These are phyloP conservation scores for Rhinoderma darwinii DNA, from an alignment of 2,113 vertebrate species.

Conservation along the genomic window DNA sequence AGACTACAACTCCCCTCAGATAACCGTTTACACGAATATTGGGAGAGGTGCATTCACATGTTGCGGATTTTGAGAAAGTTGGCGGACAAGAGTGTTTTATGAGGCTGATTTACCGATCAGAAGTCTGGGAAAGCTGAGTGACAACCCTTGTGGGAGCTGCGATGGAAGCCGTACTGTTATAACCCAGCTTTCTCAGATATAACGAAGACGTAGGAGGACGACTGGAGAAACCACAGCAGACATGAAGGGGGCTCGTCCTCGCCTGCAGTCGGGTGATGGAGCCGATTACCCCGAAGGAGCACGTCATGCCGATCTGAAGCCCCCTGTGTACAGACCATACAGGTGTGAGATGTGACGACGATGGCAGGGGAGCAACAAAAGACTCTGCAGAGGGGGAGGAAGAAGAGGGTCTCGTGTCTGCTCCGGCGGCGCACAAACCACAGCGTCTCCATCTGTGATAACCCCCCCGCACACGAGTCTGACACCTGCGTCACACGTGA, in stretches of 20 bases:
- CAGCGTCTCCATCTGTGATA: slow-evolving; percentile 11
- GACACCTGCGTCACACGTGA: neutral
- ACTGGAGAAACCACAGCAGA: neutral
- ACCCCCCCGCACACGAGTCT: neutral
- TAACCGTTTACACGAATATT: too few relatives aligned
- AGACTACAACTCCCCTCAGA: too few relatives aligned
- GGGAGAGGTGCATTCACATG: too few relatives aligned
- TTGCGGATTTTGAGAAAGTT: too few relatives aligned
- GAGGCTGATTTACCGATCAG: too few relatives aligned
- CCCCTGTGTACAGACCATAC: neutral
- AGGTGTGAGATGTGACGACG: neutral
- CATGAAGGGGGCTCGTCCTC: neutral
- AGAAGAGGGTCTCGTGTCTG: neutral
- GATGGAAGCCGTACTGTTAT: too few relatives aligned
- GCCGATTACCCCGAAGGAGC: neutral
- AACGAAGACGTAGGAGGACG: too few relatives aligned
- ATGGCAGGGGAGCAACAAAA: neutral
- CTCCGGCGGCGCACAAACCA: neutral
- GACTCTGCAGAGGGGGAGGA: neutral
- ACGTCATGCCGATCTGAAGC: neutral
- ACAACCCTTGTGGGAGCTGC: too few relatives aligned
- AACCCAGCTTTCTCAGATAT: too few relatives aligned
- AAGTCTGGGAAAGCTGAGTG: too few relatives aligned
- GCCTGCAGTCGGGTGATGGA: neutral
- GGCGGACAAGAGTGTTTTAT: too few relatives aligned